Evolutionary conservation across 2,113 vertebrate species (phyloP), one percentile per base, ranked within the genome.

Genomic region (Pseudorectes ferrugineus): DNA sequence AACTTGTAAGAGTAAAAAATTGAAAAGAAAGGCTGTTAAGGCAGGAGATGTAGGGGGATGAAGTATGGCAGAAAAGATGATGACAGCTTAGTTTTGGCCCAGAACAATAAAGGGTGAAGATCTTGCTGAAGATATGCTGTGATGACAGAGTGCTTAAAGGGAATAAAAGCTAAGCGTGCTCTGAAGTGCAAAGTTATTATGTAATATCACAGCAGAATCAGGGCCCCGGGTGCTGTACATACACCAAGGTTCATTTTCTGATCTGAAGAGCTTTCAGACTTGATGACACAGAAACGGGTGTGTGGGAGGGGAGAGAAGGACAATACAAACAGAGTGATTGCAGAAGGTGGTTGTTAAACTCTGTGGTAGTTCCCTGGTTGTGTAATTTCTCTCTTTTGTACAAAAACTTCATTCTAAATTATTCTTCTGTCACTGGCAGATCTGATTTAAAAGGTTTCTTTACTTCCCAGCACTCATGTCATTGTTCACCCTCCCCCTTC

Each of bases 71-170:
- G 86, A 65, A 94, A 92, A 92, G 77, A 87, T 87, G 81, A 93
- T 89, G 89, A 85, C 85, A 91, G 62, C 87, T 95, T 95, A 58
- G 66, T 95, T 95, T 96, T 95, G 94, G 90, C 78, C 93, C 85
- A 76, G 85, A 95, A 96, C 85, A 94, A 82, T 89, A 87, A 94
- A 93, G 66, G 45, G 29, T 68, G 77, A 94, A 95, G 81, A 87
- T 82, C 87, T 89, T 82, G 35, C 79, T 58, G 54, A 76, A 96
- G 93, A 91, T 87, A 59, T 0, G 54, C 73, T 95, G 57, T 91
- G 91, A 93, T 92, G 91, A 92, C 67, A 94, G 80, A 89, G 73
- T 82, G 78, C 81, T 96, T 95, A 79, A 93, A 94, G 88, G 85
- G 90, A 95, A 89, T 92, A 90, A 93, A 96, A 95, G 70, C 87